Evolutionary conservation across 2,113 vertebrate species (phyloP).

Genomic region (Panthera uncia): DNA sequence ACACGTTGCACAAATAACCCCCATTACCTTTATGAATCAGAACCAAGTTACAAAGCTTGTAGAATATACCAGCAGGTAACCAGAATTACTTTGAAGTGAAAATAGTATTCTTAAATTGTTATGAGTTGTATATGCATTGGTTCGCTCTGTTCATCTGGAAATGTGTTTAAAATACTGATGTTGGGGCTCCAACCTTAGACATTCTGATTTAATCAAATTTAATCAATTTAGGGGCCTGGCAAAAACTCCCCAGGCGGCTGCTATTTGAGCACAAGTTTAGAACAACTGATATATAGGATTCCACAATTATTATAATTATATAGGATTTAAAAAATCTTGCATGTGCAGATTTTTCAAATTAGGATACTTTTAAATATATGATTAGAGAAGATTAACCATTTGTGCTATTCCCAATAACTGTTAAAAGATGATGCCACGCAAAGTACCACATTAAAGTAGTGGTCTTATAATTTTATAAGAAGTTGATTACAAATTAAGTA

Average conservation of each 20-base stretch:
- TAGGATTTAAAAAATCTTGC: neutral
- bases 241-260: neutral
- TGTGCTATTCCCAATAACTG: neutral
- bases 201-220: neutral
- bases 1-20: conserved; percentile 72
- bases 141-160: neutral
- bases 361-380: neutral
- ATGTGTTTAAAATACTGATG: neutral
- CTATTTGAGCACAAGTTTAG: neutral
- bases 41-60: conserved; percentile 78
- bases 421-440: neutral
- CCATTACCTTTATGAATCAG: conserved; percentile 79
- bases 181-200: neutral
- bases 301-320: neutral
- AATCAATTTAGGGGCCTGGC: neutral
- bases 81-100: conserved; percentile 73
- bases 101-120: conserved; percentile 73
- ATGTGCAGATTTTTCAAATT: neutral
- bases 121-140: neutral
- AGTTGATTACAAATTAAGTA: neutral
- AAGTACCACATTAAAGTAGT: neutral
- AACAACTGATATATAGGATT: neutral
- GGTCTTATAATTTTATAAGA: neutral
- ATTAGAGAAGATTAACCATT: neutral
- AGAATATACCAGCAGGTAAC: conserved; percentile 79